Evolutionary conservation across 64 coral and sea anemone species (phyloP).

Genomic region (Porites lutea): DNA sequence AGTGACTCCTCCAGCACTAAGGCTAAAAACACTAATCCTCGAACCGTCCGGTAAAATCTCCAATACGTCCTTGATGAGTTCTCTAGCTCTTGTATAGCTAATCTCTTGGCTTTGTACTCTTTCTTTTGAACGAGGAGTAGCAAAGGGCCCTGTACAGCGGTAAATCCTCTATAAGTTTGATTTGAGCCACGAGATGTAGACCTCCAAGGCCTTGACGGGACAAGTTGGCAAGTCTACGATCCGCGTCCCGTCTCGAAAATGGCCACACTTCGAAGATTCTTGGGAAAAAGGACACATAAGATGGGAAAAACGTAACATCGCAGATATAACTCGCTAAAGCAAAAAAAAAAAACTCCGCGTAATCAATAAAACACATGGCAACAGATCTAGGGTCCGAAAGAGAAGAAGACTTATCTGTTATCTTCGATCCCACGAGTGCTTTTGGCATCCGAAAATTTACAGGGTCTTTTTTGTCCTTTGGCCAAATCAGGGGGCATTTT

Average conservation of each 20-base stretch:
- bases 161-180: neutral
- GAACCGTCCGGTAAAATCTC: conserved; percentile 28
- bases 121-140: conserved; percentile 7
- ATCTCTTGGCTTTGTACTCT: conserved; percentile 41
- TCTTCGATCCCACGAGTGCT: conserved; percentile 23
- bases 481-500: neutral
- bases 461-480: conserved; percentile 7
- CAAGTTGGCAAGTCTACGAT: conserved; percentile 42
- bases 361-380: conserved; percentile 46
- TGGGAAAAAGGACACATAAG: conserved; percentile 30
- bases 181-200: conserved; percentile 19
- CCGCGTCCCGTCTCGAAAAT: conserved; percentile 53
- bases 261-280: conserved; percentile 69
- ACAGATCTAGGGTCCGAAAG: conserved; percentile 22
- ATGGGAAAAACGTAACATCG: too few species aligned
- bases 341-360: conserved; percentile 26
- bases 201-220: conserved; percentile 54
- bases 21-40: conserved; percentile 61
- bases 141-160: too few species aligned
- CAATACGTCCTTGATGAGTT: conserved; percentile 68
- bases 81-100: conserved; percentile 53
- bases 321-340: conserved; percentile 53
- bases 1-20: conserved; percentile 60
- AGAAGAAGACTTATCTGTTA: conserved; percentile 42
- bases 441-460: neutral